Percentiles rank a stretch among this genome's conserved stretches.
phyloP scores from a whole-genome alignment of 2,888 invertebrate genomes.

The Calameuta filiformis region DNA sequence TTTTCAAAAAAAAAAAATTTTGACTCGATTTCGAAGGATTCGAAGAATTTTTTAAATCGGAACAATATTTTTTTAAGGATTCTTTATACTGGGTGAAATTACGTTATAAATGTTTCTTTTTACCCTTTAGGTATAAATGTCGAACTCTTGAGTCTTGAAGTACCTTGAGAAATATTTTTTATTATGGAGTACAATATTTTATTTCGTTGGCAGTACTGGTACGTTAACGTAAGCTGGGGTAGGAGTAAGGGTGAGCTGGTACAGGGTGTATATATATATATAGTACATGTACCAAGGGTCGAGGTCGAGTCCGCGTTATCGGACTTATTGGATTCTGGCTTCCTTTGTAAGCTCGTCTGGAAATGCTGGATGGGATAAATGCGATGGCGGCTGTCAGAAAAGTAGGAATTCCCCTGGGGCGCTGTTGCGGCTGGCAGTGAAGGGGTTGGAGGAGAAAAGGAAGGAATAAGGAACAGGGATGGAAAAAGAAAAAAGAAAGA shows the following conservation, averaged over 20 bases:
- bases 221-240: neutral
- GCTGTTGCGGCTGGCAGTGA: slow-evolving; percentile 28
- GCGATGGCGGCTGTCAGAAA: slow-evolving; percentile 47
- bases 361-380: slow-evolving; percentile 49
- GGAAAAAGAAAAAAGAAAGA: slow-evolving; percentile 1
- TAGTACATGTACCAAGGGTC: neutral
- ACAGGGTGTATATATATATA: neutral
- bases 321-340: slow-evolving; percentile 52
- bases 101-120: neutral
- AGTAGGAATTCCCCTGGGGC: slow-evolving; percentile 48
- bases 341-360: slow-evolving; percentile 48
- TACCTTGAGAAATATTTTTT: neutral
- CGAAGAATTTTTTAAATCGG: neutral
- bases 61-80: neutral
- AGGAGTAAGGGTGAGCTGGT: neutral
- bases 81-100: neutral
- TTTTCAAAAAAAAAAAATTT: neutral
- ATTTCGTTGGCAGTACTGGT: neutral
- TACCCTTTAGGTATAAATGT: neutral
- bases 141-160: neutral
- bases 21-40: neutral
- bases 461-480: slow-evolving; percentile 14
- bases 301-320: slow-evolving; percentile 39
- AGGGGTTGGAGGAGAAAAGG: slow-evolving; percentile 11
- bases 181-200: neutral